Conservation (phyloP, 2,113 vertebrate genomes). For the Cochlearius cochlearius region DNA sequence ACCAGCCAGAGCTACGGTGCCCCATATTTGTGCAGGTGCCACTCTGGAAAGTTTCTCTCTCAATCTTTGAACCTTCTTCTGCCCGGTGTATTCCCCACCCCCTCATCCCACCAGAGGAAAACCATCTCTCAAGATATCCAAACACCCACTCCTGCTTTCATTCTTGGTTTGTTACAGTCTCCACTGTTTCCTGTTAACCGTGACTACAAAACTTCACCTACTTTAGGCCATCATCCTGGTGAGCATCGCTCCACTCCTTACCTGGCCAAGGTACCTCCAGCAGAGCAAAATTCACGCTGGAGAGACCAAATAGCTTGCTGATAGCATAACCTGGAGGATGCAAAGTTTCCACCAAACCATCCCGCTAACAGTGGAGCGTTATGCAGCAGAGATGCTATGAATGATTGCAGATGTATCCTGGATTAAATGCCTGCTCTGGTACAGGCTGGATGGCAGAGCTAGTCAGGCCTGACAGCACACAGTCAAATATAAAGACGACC, state of each 20-base stretch:
- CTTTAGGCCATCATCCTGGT: background rate
- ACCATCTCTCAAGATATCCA: slow-evolving; percentile 65
- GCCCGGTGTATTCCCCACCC: slow-evolving; percentile 64
- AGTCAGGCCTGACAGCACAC: background rate
- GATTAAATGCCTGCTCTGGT: background rate
- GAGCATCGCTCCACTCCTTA: background rate
- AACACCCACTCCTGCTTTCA: slow-evolving; percentile 59
- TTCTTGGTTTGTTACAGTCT: slow-evolving; percentile 61
- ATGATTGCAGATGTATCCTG: background rate
- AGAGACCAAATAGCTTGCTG: background rate
- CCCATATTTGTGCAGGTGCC: background rate
- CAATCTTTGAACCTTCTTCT: background rate
- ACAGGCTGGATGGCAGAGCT: background rate
- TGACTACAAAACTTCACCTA: slow-evolving; percentile 31
- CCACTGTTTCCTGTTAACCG: slow-evolving; percentile 43
- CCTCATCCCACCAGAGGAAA: slow-evolving; percentile 63
- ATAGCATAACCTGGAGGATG: background rate
- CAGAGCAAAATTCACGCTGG: background rate
- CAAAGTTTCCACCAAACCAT: background rate
- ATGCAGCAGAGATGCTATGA: background rate
- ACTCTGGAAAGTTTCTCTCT: slow-evolving; percentile 42
- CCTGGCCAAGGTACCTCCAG: background rate
- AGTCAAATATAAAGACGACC: background rate
- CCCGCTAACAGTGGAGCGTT: background rate
- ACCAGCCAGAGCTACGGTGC: background rate